Evolutionary conservation across 2,888 invertebrate genomes (phyloP).

Genomic region (Drosophila infuscata): DNA sequence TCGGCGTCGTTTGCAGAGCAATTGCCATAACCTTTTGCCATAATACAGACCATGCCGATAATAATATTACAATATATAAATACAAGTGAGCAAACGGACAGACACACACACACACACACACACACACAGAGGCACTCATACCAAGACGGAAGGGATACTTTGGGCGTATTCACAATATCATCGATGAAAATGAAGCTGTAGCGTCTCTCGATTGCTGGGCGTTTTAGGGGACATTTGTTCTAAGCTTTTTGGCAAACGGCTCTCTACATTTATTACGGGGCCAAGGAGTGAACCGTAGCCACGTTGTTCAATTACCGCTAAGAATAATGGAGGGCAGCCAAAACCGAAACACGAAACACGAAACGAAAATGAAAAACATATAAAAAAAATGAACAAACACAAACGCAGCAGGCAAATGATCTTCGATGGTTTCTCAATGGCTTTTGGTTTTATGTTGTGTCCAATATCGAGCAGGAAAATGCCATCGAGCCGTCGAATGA

Average conservation of each 20-base stretch:
- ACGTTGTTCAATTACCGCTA: slow-evolving; percentile 81
- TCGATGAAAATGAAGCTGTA: slow-evolving; percentile 68
- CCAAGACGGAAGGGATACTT: slow-evolving; percentile 20
- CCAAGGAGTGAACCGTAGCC: slow-evolving; percentile 55
- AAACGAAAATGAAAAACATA: slow-evolving; percentile 53
- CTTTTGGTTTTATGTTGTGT: slow-evolving; percentile 44
- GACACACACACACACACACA: background rate
- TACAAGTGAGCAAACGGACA: slow-evolving; percentile 2
- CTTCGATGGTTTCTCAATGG: slow-evolving; percentile 67
- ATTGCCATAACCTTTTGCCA: slow-evolving; percentile 39
- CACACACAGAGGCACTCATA: background rate
- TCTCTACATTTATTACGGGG: slow-evolving; percentile 65
- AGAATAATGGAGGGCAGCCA: slow-evolving; percentile 70
- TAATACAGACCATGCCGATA: slow-evolving; percentile 27
- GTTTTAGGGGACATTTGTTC: slow-evolving; percentile 59
- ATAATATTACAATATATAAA: slow-evolving; percentile 56
- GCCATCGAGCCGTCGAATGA: slow-evolving; percentile 26
- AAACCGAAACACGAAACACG: slow-evolving; percentile 41
- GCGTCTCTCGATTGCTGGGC: slow-evolving; percentile 43
- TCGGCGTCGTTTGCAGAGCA: slow-evolving; percentile 26
- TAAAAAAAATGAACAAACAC: slow-evolving; percentile 34
- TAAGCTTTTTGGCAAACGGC: slow-evolving; percentile 65
- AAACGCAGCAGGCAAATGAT: slow-evolving; percentile 56
- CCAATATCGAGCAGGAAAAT: slow-evolving; percentile 39
- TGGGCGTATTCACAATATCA: slow-evolving; percentile 58